Evolutionary conservation across 2,888 invertebrate species (phyloP).

Genomic region (Parochlus steinenii): DNA sequence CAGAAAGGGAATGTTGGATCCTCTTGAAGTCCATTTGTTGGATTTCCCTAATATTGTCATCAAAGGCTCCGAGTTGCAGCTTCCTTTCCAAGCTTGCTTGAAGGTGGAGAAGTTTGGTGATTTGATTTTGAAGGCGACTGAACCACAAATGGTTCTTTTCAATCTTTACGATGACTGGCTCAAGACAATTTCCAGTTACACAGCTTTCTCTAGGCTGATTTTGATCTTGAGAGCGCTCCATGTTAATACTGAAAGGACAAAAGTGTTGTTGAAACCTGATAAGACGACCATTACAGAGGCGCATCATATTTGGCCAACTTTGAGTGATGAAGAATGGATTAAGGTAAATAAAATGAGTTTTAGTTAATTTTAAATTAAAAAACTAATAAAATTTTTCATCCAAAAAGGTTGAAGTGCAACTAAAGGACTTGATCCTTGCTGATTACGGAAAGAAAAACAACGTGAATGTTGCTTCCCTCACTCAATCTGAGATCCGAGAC

Average conservation of each 20-base stretch:
- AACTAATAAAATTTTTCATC: too few relatives aligned
- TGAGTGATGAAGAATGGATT: conserved; percentile 98
- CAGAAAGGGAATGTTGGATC: conserved; percentile 99
- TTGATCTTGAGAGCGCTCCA: conserved; percentile 91
- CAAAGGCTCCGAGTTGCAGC: conserved; percentile 94
- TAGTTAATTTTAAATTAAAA: too few relatives aligned
- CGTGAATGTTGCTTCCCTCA: conserved; percentile 96
- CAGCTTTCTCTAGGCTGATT: conserved; percentile 94
- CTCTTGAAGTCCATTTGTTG: conserved; percentile 95
- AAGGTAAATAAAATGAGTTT: too few relatives aligned
- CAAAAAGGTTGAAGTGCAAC: conserved; percentile 94
- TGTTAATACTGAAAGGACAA: conserved; percentile 97
- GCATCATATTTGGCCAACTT: conserved; percentile 98
- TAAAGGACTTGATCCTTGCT: conserved; percentile 95
- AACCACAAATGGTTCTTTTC: conserved; percentile 99
- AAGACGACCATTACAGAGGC: conserved; percentile 98
- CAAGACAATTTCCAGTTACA: conserved; percentile 97
- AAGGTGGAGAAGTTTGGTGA: conserved; percentile 99
- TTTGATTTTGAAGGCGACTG: conserved; percentile 94
- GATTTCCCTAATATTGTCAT: conserved; percentile 99
- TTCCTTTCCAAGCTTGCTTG: conserved; percentile 97
- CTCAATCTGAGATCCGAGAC: conserved; percentile 98
- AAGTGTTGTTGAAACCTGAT: conserved; percentile 95
- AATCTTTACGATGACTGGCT: conserved; percentile 99
- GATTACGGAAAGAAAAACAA: conserved; percentile 99